Evolutionary conservation across 2,888 invertebrate genomes (phyloP), one percentile per base, ranked within the genome.

Genomic region (Orthosia incerta): DNA sequence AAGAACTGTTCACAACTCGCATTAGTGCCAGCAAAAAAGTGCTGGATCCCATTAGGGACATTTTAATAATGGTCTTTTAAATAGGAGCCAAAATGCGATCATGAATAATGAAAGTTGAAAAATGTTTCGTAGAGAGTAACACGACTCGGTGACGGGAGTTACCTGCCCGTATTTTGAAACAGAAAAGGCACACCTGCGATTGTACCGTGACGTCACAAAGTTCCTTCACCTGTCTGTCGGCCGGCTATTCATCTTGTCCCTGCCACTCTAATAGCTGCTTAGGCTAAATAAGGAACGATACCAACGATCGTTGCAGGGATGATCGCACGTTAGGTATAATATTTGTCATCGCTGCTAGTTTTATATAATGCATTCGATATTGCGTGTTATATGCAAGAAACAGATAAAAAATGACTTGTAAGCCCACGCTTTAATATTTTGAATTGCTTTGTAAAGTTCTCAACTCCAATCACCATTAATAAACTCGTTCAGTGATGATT

Each of bases 211-310:
- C 91, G 90, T 91, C 91, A 91, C 86, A 89, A 87, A 89, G 92
- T 92, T 91, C 90, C 89, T 92, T 93, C 93, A 93, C 93, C 93
- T 93, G 93, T 90, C 90, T 89, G 84, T 77, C 84, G 84, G 82
- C 70, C 78, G 86, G 86, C 86, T 84, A 87, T 87, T 88, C 85
- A 86, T 89, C 87, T 89, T 88, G 74, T 82, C 80, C 80, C 68
- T 86, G 84, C 82, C 85, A 87, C 85, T 86, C 87, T 80, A 86
- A 86, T 81, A 86, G 77, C 82, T 81, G 86, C 85, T 88, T 83
- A 82, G 76, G 74, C 84, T 86, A 88, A 88, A 81, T 84, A 80
- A 88, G 82, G 76, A 87, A 83, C 82, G 86, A 86, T 87, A 80
- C 82, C 80, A 85, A 84, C 81, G 85, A 85, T 83, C 79, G 77